A percentile compares a stretch with the other conserved stretches of the same genome.
These are phyloP conservation scores for Hylomyscus alleni DNA, from an alignment of 2,797 vertebrate species.

Conservation along the genomic window DNA sequence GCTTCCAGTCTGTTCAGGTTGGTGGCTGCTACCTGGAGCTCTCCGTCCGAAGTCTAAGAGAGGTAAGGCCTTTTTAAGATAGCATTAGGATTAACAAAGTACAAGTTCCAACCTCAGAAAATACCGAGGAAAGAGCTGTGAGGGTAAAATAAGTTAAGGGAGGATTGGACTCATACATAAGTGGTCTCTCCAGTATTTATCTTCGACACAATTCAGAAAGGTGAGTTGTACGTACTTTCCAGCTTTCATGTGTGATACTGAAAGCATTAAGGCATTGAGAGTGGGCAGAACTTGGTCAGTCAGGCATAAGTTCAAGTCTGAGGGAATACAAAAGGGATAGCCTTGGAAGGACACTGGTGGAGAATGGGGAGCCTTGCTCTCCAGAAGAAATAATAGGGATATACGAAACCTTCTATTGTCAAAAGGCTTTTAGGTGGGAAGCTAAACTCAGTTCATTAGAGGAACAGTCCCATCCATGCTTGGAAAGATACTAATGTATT, in stretches of 20 bases:
- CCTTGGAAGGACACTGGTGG: neutral
- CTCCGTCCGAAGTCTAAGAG: neutral
- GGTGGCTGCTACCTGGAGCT: neutral
- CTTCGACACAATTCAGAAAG: neutral
- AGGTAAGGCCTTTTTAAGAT: neutral
- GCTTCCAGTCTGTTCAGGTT: neutral
- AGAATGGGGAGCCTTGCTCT: neutral
- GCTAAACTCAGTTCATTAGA: neutral
- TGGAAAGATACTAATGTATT: neutral
- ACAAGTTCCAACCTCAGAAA: neutral
- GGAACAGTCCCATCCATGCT: neutral
- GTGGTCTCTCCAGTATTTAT: too few relatives aligned
- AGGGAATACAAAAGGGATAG: neutral
- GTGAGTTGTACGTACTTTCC: neutral
- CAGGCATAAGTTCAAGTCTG: neutral
- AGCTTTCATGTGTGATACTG: neutral
- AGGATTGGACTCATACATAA: neutral
- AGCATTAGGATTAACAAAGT: neutral
- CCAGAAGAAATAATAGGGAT: neutral
- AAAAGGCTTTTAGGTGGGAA: neutral
- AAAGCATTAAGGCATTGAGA: neutral
- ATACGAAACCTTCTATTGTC: neutral
- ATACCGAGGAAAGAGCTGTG: neutral
- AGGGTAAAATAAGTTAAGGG: neutral
- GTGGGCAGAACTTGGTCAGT: neutral